Conservation (phyloP, 2,888 invertebrate genomes). For the Bellardia bayeri region DNA sequence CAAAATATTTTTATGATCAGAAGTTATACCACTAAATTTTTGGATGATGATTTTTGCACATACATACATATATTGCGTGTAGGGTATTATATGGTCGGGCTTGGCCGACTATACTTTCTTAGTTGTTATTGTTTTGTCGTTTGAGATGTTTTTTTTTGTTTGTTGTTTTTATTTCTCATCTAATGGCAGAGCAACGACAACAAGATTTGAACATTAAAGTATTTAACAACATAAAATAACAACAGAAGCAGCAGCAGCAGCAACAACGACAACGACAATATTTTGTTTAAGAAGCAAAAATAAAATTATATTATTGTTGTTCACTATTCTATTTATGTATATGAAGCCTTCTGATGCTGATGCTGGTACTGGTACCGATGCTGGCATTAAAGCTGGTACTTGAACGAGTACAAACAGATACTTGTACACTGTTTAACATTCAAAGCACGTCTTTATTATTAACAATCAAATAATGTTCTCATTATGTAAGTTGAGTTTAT, state of each 20-base stretch:
- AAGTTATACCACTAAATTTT: too few species aligned
- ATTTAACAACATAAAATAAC: conserved; percentile 27
- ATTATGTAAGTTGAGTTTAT: conserved; percentile 60
- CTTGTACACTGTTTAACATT: conserved; percentile 59
- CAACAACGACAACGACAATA: conserved; percentile 14
- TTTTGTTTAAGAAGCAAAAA: conserved; percentile 31
- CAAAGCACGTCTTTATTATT: conserved; percentile 66
- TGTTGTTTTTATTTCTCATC: conserved; percentile 24
- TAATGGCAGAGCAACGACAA: conserved; percentile 34
- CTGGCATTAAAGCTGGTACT: conserved; percentile 31
- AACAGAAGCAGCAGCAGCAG: conserved; percentile 27
- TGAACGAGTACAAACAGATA: conserved; percentile 33
- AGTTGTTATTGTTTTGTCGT: background rate
- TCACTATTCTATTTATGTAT: conserved; percentile 15
- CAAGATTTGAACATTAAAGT: conserved; percentile 41
- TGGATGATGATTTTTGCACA: too few species aligned
- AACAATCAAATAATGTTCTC: conserved; percentile 66
- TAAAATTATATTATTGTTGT: conserved; percentile 18
- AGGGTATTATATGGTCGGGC: too few species aligned
- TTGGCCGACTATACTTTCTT: too few species aligned
- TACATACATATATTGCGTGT: too few species aligned
- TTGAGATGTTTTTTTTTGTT: conserved; percentile 9
- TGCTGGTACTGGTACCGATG: background rate
- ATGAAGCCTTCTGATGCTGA: background rate
- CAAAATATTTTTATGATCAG: too few species aligned